Evolutionary conservation across 2,113 vertebrate species (phyloP), one percentile per base, ranked within the genome.

Genomic region (Platysternon megacephalum): DNA sequence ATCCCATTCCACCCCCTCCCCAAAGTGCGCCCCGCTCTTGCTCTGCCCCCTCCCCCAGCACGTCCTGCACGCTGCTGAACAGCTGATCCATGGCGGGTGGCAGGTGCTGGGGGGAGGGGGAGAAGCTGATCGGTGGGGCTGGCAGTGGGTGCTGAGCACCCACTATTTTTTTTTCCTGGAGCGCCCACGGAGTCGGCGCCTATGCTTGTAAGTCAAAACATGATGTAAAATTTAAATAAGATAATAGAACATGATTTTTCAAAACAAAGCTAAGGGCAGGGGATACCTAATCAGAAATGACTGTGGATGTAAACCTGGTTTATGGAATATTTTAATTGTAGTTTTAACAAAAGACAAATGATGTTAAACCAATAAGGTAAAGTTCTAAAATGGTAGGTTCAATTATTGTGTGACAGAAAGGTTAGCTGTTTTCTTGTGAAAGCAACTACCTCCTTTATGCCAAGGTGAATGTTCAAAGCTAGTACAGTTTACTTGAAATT

Each of bases 221-320:
- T 93, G 93, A 93, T 84, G 48, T 56, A 44, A 84, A 91, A 91
- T 93, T 97, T 97, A 96, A 95, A 94, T 96, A 89, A 32, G 80
- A 82, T 95, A 96, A 96, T 96, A 97, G 91, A 65, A 95, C 94
- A 88, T 94, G 92, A 95, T 96, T 95, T 95, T 95, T 44, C 91
- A 91, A 95, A 97, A 86, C 92, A 91, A 91, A 93, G 82, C 83
- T 74, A 97, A 94, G 84, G 61, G 85, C 87, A 49, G 76, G 82
- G 82, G 84, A 92, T 90, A 53, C 86, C 92, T 85, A 89, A 88
- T 81, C 96, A 95, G 95, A 97, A 97, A 97, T 98, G 84, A 90
- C 80, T 88, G 86, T 85, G 91, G 93, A 89, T 91, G 68, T 95
- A 81, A 81, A 95, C 96, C 95, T 97, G 91, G 95, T 94, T 97